Evolutionary conservation across 2,113 vertebrate genomes (phyloP), one percentile per base, ranked within the genome.

Genomic region (Rhagologus leucostigma): DNA sequence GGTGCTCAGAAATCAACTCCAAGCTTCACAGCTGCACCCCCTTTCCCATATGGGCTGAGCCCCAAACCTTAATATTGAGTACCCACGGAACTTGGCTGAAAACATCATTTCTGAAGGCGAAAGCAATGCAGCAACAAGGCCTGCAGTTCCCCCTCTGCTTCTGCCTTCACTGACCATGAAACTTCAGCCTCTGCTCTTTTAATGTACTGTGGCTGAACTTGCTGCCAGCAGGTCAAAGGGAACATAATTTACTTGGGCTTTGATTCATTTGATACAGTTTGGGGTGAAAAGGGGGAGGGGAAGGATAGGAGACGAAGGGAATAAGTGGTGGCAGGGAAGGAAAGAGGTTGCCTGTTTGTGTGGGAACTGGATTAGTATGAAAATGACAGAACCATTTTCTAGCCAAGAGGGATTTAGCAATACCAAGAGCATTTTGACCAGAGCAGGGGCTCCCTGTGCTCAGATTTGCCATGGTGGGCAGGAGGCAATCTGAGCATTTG

Each of bases 201-300:
- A 95, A 97, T 96, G 94, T 76, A 12, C 85, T 97, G 91, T 95
- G 95, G 92, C 94, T 97, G 96, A 97, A 97, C 97, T 96, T 91
- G 93, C 94, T 93, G 83, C 80, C 91, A 94, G 44, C 47, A 69
- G 96, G 97, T 97, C 97, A 97, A 93, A 97, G 97, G 97, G 97
- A 98, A 98, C 97, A 97, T 98, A 97, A 97, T 97, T 98, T 98
- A 98, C 98, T 98, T 12, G 2, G 39, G 98, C 99, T 99, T 99
- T 99, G 98, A 99, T 99, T 98, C 98, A 99, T 99, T 98, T 98
- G 99, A 99, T 99, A 99, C 95, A 98, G 98, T 98, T 98, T 98
- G 98, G 98, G 98, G 86, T 92, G 83, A 86, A 81, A 92, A 94
- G 68, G 64, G 60, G 59, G 64, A 96, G 85, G 82, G 70, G 84